Evolutionary conservation across 1,140 invertebrate genomes (phyloP).

Genomic region (Drosophila seguyi): DNA sequence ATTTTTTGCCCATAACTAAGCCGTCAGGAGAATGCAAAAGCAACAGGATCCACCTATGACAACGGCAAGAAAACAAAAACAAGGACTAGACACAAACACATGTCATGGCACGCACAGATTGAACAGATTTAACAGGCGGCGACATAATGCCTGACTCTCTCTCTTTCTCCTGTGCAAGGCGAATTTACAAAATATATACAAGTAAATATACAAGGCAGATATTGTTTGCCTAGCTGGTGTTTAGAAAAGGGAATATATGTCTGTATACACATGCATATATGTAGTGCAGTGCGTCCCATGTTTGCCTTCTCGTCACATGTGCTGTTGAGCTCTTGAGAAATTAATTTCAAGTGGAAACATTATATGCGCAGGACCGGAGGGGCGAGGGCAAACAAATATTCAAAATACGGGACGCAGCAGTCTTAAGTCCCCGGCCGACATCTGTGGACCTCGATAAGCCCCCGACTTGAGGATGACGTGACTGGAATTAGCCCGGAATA

Average conservation of each 20-base stretch:
- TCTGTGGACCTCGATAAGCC: constrained; percentile 46
- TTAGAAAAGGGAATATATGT: constrained; percentile 64
- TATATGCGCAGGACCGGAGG: constrained; percentile 43
- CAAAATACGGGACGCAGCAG: constrained; percentile 62
- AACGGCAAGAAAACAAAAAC: constrained; percentile 31
- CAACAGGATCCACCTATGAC: not conserved
- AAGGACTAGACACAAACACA: constrained; percentile 58
- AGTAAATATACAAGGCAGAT: constrained; percentile 61
- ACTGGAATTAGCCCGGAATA: constrained; percentile 37
- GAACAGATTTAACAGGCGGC: constrained; percentile 78
- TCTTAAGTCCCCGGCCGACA: constrained; percentile 41
- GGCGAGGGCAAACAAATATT: constrained; percentile 70
- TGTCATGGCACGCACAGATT: constrained; percentile 76
- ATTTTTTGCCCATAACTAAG: constrained; percentile 58
- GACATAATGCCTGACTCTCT: constrained; percentile 67
- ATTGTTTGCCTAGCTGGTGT: constrained; percentile 72
- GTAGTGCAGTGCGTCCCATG: constrained; percentile 16
- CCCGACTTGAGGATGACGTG: constrained; percentile 24
- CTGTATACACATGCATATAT: constrained; percentile 4
- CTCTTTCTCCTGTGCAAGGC: constrained; percentile 4
- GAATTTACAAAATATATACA: constrained; percentile 72
- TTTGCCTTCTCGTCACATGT: constrained; percentile 69
- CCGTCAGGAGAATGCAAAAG: constrained; percentile 42
- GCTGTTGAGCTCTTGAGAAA: constrained; percentile 82
- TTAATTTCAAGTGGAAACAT: constrained; percentile 83